Conservation (phyloP, 2,113 vertebrate species). For the Dendropsophus ebraccatus region DNA sequence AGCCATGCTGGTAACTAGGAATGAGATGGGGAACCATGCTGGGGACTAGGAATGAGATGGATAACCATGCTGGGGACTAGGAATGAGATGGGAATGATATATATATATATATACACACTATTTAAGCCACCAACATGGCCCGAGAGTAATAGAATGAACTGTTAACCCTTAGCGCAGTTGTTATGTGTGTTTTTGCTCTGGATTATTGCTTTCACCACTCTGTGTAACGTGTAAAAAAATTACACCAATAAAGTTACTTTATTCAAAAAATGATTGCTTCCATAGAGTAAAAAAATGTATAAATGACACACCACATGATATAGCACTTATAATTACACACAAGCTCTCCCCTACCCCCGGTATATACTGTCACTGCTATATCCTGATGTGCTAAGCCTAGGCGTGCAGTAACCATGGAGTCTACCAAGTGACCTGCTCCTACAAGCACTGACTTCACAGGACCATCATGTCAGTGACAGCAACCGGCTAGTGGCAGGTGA, state of each 20-base stretch:
- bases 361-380: background rate
- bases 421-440: background rate
- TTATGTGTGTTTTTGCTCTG: background rate
- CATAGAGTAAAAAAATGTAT: too few species aligned
- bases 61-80: too few species aligned
- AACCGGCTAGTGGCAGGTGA: background rate
- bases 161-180: background rate
- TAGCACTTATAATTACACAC: background rate
- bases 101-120: too few species aligned
- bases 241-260: too few species aligned
- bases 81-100: too few species aligned
- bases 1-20: too few species aligned
- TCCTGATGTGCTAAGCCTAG: background rate
- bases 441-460: background rate
- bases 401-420: background rate
- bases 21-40: too few species aligned
- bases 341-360: background rate
- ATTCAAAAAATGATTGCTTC: too few species aligned
- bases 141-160: background rate
- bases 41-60: too few species aligned
- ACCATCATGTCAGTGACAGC: background rate
- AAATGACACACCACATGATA: background rate
- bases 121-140: background rate
- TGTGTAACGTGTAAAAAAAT: too few species aligned
- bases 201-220: background rate